Conservation (phyloP, 2,797 vertebrate species). For the Uromys caudimaculatus region DNA sequence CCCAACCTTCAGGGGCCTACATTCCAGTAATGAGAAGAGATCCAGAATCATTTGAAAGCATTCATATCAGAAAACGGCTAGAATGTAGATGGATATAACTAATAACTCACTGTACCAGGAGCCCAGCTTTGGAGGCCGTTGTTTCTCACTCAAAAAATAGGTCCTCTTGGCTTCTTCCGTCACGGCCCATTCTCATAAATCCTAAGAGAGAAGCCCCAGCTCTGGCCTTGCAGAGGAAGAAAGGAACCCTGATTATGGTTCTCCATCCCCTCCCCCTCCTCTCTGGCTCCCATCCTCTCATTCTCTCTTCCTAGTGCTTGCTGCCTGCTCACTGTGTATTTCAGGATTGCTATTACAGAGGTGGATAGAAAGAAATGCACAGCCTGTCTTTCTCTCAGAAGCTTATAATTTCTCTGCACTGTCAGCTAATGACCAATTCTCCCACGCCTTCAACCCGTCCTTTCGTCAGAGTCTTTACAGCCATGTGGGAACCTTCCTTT, state of each 20-base stretch:
- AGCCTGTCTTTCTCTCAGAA: neutral
- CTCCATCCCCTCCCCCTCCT: neutral
- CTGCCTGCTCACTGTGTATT: neutral
- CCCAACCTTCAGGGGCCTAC: neutral
- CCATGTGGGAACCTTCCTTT: neutral
- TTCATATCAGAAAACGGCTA: neutral
- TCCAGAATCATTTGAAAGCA: neutral
- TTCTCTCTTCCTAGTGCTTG: neutral
- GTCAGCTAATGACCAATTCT: neutral
- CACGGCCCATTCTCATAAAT: neutral
- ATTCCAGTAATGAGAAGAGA: slow-evolving; percentile 23
- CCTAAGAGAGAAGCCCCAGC: fast-evolving
- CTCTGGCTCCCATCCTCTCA: neutral
- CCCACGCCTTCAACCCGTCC: neutral
- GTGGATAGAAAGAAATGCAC: neutral
- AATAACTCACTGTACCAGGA: neutral
- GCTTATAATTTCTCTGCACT: neutral
- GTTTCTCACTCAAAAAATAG: neutral
- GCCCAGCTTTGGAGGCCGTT: neutral
- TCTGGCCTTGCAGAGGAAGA: neutral
- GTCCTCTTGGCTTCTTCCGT: neutral
- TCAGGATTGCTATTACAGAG: neutral
- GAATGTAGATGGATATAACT: neutral
- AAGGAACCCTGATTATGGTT: neutral
- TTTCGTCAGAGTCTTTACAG: neutral